Evolutionary conservation across 2,888 invertebrate genomes (phyloP).

Genomic region (Ferdinandea cuprea): DNA sequence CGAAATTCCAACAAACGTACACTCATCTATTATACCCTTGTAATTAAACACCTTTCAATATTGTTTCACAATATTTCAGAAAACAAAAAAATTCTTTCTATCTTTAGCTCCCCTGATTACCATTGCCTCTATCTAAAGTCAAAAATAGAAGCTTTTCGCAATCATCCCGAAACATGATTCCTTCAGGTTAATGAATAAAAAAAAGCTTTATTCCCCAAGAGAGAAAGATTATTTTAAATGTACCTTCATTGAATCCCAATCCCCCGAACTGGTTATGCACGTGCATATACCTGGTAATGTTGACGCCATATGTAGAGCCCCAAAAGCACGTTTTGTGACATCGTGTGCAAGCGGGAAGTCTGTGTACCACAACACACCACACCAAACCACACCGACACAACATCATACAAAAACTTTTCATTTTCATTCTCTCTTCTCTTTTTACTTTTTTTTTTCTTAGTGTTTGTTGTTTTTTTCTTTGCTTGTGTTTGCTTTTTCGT

Average conservation of each 20-base stretch:
- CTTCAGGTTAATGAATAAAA: slow-evolving; percentile 18
- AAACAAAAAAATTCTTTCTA: neutral
- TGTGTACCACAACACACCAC: neutral
- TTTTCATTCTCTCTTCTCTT: slow-evolving; percentile 17
- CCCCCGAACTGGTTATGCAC: slow-evolving; percentile 19
- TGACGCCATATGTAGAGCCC: neutral
- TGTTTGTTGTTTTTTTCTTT: slow-evolving; percentile 20
- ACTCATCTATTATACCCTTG: no score
- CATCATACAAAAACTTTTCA: slow-evolving; percentile 16
- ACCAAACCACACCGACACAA: neutral
- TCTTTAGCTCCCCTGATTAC: neutral
- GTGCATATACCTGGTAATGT: slow-evolving; percentile 9
- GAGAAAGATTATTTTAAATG: neutral
- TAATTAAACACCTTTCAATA: no score
- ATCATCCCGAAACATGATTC: slow-evolving; percentile 38
- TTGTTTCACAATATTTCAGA: no score
- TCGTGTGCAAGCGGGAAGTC: neutral
- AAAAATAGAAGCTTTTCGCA: slow-evolving; percentile 31
- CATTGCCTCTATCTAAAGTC: neutral
- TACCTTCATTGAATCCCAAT: neutral
- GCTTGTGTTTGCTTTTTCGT: slow-evolving; percentile 50
- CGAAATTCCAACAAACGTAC: no score
- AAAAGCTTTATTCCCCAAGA: slow-evolving; percentile 11
- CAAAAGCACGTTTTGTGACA: slow-evolving; percentile 29
- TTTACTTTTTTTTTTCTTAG: neutral